Conservation (phyloP, 2,797 vertebrate genomes). For the Typhlichthys eigenmanni region DNA sequence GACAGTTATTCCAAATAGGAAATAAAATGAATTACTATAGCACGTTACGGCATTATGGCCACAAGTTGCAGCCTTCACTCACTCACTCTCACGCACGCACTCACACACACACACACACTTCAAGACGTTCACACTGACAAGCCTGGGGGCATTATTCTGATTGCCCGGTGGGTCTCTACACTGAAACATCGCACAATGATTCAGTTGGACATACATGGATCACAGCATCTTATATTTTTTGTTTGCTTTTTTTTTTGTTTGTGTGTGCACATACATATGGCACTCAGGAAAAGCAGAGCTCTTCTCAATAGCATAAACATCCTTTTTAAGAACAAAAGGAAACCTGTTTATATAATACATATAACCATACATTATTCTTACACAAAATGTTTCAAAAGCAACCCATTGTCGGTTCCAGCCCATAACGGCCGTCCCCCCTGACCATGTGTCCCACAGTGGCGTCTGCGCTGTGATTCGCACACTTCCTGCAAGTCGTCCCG, state of each 20-base stretch:
- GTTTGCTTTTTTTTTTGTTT: slow-evolving; percentile 74
- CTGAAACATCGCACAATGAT: slow-evolving; percentile 68
- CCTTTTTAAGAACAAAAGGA: slow-evolving; percentile 82
- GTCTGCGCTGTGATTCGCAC: slow-evolving; percentile 33
- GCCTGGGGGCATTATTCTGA: slow-evolving; percentile 58
- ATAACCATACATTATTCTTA: slow-evolving; percentile 79
- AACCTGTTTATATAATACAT: slow-evolving; percentile 79
- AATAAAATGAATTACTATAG: slow-evolving; percentile 65
- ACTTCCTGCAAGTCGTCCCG: slow-evolving; percentile 45
- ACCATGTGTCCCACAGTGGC: slow-evolving; percentile 19
- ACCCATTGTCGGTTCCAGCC: slow-evolving; percentile 56
- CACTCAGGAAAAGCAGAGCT: slow-evolving; percentile 76
- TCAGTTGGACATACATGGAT: slow-evolving; percentile 74
- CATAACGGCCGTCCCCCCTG: slow-evolving; percentile 31
- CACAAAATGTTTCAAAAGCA: slow-evolving; percentile 68
- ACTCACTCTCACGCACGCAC: slow-evolving; percentile 34
- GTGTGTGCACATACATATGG: slow-evolving; percentile 79
- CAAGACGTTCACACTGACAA: slow-evolving; percentile 39
- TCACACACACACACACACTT: slow-evolving; percentile 8
- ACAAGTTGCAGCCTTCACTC: slow-evolving; percentile 60
- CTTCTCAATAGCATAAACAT: slow-evolving; percentile 77
- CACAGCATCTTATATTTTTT: slow-evolving; percentile 82
- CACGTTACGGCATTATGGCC: slow-evolving; percentile 68
- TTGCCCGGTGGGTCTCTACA: slow-evolving; percentile 63
- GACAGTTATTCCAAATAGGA: slow-evolving; percentile 63